These are phyloP conservation scores for Melanerpes aurifrons DNA, from an alignment of 2,113 vertebrate species.

Conservation along the genomic window DNA sequence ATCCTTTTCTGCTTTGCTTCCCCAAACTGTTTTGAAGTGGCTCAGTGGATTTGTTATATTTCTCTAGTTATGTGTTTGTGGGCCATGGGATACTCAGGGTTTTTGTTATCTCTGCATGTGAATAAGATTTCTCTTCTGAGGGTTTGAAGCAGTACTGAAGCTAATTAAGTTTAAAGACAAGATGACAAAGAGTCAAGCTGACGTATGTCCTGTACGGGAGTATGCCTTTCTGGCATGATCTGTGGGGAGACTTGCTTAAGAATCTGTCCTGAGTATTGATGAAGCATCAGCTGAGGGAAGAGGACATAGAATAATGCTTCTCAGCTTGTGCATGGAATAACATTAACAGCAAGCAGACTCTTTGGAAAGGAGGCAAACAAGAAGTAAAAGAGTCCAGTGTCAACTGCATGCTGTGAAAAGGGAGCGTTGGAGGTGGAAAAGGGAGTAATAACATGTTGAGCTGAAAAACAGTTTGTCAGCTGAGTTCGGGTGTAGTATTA, in stretches of 20 bases:
- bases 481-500: neutral
- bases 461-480: neutral
- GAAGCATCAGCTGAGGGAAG: constrained; percentile 21
- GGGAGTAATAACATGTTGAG: neutral
- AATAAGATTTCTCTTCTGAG: constrained; percentile 8
- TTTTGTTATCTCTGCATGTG: neutral
- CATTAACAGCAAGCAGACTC: constrained; percentile 21
- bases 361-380: neutral
- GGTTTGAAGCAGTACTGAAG: neutral
- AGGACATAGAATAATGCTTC: constrained; percentile 51
- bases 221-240: neutral
- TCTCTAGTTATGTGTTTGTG: neutral
- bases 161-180: neutral
- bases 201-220: neutral
- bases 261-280: neutral
- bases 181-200: constrained; percentile 6
- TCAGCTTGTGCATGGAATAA: constrained; percentile 26
- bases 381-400: constrained; percentile 19
- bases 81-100: neutral
- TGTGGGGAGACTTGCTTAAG: neutral
- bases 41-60: neutral
- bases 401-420: constrained; percentile 19
- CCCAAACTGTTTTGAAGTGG: neutral
- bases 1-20: neutral
- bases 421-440: neutral